These are phyloP conservation scores for Rhynchonycteris naso DNA, from an alignment of 2,797 vertebrate species.

Conservation along the genomic window DNA sequence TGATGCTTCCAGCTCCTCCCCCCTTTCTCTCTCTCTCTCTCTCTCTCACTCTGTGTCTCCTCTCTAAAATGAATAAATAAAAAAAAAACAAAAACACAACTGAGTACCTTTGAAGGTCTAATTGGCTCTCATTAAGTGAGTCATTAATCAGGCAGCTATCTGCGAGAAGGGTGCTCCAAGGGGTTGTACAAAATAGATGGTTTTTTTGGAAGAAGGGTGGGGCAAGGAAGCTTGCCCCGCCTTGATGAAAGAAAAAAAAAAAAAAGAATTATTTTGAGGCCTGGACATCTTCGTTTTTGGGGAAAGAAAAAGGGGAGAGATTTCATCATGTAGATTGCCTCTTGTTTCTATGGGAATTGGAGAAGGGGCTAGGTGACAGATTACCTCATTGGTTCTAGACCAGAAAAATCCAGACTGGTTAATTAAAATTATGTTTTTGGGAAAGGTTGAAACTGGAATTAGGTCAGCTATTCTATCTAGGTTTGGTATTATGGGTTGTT, in stretches of 20 bases:
- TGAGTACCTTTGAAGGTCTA: background rate
- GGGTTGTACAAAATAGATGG: background rate
- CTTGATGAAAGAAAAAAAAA: background rate
- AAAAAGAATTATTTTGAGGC: background rate
- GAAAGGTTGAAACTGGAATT: background rate
- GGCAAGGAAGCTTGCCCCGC: background rate
- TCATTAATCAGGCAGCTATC: background rate
- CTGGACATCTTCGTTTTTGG: background rate
- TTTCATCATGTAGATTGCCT: background rate
- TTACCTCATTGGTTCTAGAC: background rate
- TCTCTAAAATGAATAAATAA: too few species aligned
- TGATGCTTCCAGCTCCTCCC: too few species aligned
- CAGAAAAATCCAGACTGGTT: background rate
- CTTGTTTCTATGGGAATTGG: background rate
- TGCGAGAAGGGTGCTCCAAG: background rate
- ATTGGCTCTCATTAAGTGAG: background rate
- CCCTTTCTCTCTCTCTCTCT: too few species aligned
- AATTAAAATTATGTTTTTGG: background rate
- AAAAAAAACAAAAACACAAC: too few species aligned
- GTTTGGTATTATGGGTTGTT: background rate
- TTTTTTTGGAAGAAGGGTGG: background rate
- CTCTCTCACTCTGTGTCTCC: too few species aligned
- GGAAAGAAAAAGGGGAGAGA: background rate
- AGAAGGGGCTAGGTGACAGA: background rate
- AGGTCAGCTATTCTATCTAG: background rate